These are phyloP conservation scores for Sinocyclocheilus grahami DNA, from an alignment of 2,113 vertebrate species.

Conservation along the genomic window DNA sequence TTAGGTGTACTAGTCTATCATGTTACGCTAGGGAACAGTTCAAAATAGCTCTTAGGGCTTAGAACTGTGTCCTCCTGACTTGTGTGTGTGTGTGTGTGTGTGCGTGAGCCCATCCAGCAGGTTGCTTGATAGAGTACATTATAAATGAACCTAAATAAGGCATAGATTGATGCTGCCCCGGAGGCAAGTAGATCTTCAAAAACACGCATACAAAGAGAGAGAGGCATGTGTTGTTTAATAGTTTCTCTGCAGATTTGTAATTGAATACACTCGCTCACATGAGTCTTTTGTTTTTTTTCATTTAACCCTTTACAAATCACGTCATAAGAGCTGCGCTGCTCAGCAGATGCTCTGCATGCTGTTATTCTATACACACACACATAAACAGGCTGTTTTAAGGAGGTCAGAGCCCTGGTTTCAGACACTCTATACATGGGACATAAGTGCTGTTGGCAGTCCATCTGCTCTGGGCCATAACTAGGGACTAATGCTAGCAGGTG, in stretches of 20 bases:
- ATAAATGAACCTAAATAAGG: conserved; percentile 12
- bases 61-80: conserved; percentile 6
- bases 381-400: conserved; percentile 34
- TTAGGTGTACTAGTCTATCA: conserved; percentile 15
- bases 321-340: conserved; percentile 22
- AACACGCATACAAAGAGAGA: background rate
- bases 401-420: conserved; percentile 5
- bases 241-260: conserved; percentile 4
- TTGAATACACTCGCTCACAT: conserved; percentile 16
- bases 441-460: conserved; percentile 20
- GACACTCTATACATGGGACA: conserved; percentile 17
- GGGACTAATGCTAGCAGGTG: conserved; percentile 48
- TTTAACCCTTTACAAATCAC: conserved; percentile 36
- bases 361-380: conserved; percentile 1
- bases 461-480: conserved; percentile 40
- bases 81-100: background rate
- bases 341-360: conserved; percentile 27
- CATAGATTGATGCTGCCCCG: conserved; percentile 22
- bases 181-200: background rate
- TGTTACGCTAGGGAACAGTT: conserved; percentile 2
- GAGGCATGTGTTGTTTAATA: conserved; percentile 2
- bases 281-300: conserved; percentile 34
- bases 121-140: background rate
- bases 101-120: background rate
- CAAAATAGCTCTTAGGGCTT: conserved; percentile 11